Evolutionary conservation across 2,888 invertebrate species (phyloP).

Genomic region (Drosophila rubida): DNA sequence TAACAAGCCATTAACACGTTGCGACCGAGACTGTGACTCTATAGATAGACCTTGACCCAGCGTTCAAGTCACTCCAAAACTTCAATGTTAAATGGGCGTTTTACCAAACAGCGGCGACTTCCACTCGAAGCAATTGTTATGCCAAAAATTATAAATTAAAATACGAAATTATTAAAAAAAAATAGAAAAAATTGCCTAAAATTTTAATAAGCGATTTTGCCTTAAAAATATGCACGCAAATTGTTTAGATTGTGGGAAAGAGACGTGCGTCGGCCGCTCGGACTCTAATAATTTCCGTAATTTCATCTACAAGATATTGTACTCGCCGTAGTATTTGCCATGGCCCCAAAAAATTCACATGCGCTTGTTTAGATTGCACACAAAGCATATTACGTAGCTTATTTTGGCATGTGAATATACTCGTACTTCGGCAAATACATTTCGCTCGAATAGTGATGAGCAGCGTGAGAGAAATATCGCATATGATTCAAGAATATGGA

Average conservation of each 20-base stretch:
- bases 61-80: slow-evolving; percentile 26
- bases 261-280: slow-evolving; percentile 53
- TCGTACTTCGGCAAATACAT: slow-evolving; percentile 5
- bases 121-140: slow-evolving; percentile 32
- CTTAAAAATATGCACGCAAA: slow-evolving; percentile 20
- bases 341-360: slow-evolving; percentile 66
- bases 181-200: slow-evolving; percentile 19
- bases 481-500: background rate
- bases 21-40: slow-evolving; percentile 18
- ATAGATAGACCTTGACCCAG: slow-evolving; percentile 59
- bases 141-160: slow-evolving; percentile 10
- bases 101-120: slow-evolving; percentile 18
- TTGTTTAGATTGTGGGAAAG: slow-evolving; percentile 27
- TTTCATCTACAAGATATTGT: slow-evolving; percentile 28
- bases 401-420: slow-evolving; percentile 25
- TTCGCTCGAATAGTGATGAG: slow-evolving; percentile 1
- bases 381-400: slow-evolving; percentile 19
- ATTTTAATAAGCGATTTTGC: slow-evolving; percentile 18
- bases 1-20: slow-evolving; percentile 61
- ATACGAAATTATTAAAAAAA: background rate
- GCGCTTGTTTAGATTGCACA: slow-evolving; percentile 54
- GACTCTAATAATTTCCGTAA: slow-evolving; percentile 61
- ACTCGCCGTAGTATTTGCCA: slow-evolving; percentile 45
- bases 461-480: background rate
- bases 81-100: slow-evolving; percentile 50